phyloP scores from a whole-genome alignment of 2,113 vertebrate species.

The Nycticryphes semicollaris region DNA sequence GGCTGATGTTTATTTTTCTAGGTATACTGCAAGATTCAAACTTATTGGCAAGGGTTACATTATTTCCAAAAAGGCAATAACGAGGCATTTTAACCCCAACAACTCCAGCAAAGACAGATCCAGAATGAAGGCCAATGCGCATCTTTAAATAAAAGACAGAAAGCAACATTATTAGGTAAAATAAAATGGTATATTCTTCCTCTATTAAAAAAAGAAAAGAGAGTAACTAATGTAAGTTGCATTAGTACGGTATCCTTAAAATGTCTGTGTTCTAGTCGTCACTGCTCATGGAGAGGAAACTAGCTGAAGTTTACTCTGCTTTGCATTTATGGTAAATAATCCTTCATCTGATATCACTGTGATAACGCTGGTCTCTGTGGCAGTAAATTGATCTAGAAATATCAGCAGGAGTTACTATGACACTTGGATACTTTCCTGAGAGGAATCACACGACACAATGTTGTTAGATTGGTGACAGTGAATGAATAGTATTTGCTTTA shows the following conservation, averaged over 20 bases:
- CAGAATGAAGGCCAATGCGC: conserved; percentile 96
- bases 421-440: neutral
- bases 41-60: conserved; percentile 97
- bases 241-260: neutral
- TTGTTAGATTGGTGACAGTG: neutral
- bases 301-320: neutral
- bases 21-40: conserved; percentile 96
- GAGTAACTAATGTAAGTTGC: neutral
- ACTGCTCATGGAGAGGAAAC: neutral
- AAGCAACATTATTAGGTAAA: neutral
- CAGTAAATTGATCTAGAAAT: neutral
- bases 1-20: conserved; percentile 93
- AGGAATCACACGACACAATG: neutral
- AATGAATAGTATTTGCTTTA: neutral
- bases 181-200: neutral
- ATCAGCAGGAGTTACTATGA: neutral
- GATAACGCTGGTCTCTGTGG: neutral
- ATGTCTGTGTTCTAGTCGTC: neutral
- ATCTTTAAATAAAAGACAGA: conserved; percentile 79
- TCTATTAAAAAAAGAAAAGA: neutral
- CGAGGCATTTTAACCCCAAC: conserved; percentile 99
- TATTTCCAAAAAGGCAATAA: conserved; percentile 98
- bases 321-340: neutral
- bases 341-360: neutral
- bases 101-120: conserved; percentile 94